These are phyloP conservation scores for Pituophis catenifer DNA, from an alignment of 2,113 vertebrate genomes.

Conservation along the genomic window DNA sequence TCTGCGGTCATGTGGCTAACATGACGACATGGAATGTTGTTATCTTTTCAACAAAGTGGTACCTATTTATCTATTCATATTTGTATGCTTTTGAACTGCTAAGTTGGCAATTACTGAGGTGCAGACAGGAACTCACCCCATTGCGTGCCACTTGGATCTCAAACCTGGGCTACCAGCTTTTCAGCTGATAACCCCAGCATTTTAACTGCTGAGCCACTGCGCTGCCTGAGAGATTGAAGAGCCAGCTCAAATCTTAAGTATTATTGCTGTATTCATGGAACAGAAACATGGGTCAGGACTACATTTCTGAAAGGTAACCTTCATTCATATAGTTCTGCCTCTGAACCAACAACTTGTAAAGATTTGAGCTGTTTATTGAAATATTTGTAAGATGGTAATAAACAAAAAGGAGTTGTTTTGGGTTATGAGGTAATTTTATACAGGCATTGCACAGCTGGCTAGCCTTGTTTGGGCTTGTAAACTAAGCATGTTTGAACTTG, in stretches of 20 bases:
- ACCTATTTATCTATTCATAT: not conserved
- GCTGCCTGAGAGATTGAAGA: not conserved
- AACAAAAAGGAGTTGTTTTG: not conserved
- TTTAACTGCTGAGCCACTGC: not conserved
- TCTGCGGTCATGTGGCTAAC: not conserved
- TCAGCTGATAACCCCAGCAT: not conserved
- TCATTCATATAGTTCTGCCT: not conserved
- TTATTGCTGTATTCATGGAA: not conserved
- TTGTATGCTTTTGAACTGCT: not conserved
- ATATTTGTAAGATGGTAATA: not conserved
- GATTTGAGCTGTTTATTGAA: not conserved
- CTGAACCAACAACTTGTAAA: not conserved
- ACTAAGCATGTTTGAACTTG: not conserved
- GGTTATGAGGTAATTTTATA: not conserved
- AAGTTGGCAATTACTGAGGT: not conserved
- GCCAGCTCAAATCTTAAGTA: not conserved
- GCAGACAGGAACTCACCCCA: not conserved
- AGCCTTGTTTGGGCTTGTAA: not conserved
- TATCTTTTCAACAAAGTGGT: not conserved
- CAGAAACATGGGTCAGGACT: not conserved
- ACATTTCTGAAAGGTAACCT: not conserved
- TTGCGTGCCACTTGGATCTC: not conserved
- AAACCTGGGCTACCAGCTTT: not conserved
- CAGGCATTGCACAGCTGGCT: not conserved
- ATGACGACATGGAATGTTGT: not conserved